A percentile compares a stretch with the other conserved stretches of the same genome.
Conservation (phyloP, 1,140 invertebrate genomes). For the Psix sp. region DNA sequence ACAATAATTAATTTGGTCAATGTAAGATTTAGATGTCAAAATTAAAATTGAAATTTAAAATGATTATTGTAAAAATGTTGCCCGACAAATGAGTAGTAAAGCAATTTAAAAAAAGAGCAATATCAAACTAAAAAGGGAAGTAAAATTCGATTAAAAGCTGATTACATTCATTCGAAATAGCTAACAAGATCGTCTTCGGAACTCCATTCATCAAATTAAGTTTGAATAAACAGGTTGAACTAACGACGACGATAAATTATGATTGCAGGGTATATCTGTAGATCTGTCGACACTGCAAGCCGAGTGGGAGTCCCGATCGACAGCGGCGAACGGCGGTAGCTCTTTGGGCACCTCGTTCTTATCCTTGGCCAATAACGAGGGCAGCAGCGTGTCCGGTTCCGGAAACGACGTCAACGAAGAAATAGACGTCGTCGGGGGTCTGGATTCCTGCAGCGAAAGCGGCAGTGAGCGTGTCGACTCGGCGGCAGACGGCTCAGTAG, state of each 20-base stretch:
- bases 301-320: conserved; percentile 87
- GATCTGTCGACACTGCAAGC: conserved; percentile 87
- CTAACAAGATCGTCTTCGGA: too few relatives aligned
- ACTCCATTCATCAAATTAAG: too few relatives aligned
- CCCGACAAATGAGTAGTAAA: too few relatives aligned
- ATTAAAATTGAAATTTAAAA: too few relatives aligned
- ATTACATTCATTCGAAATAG: too few relatives aligned
- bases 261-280: conserved; percentile 85
- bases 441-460: conserved; percentile 79
- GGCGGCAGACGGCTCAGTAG: conserved; percentile 80
- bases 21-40: too few relatives aligned
- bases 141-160: too few relatives aligned
- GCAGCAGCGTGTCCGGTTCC: conserved; percentile 81
- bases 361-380: conserved; percentile 78
- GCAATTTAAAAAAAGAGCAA: too few relatives aligned
- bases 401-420: conserved; percentile 85
- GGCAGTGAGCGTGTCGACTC: conserved; percentile 80
- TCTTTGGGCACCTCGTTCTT: conserved; percentile 64
- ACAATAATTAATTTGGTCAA: too few relatives aligned
- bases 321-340: conserved; percentile 64
- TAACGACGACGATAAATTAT: conserved; percentile 2
- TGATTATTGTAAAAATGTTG: too few relatives aligned
- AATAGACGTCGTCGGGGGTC: conserved; percentile 86
- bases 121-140: too few relatives aligned
- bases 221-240: too few relatives aligned